phyloP scores from a whole-genome alignment of 2,113 vertebrate species.

The Dolichotis patagonum region DNA sequence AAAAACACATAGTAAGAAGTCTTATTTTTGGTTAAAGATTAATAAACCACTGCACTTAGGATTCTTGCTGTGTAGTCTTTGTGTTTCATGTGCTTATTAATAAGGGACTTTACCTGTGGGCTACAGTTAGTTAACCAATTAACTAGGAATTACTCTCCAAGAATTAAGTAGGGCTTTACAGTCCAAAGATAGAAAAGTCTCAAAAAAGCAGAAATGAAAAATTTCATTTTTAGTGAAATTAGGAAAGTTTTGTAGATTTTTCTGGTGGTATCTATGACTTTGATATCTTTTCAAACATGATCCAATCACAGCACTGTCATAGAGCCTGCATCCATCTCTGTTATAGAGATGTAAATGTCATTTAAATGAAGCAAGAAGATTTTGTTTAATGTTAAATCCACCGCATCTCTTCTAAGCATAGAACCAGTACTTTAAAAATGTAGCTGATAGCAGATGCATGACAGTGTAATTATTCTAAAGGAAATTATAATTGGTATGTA shows the following conservation, averaged over 20 bases:
- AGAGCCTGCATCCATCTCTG: neutral
- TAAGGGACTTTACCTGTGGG: slow-evolving; percentile 45
- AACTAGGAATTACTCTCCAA: slow-evolving; percentile 40
- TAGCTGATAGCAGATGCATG: neutral
- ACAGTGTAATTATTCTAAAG: slow-evolving; percentile 25
- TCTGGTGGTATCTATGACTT: slow-evolving; percentile 42
- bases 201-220: slow-evolving; percentile 36
- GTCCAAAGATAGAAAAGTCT: slow-evolving; percentile 29
- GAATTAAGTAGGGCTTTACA: slow-evolving; percentile 55
- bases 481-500: slow-evolving; percentile 46
- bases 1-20: neutral
- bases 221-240: slow-evolving; percentile 62
- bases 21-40: slow-evolving; percentile 56
- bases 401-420: neutral
- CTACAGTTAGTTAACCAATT: slow-evolving; percentile 63
- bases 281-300: neutral
- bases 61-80: slow-evolving; percentile 25
- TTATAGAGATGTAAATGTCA: neutral
- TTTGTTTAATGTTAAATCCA: slow-evolving; percentile 54
- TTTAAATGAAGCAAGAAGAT: neutral
- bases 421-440: slow-evolving; percentile 42
- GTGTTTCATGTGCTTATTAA: slow-evolving; percentile 50
- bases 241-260: slow-evolving; percentile 54
- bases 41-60: neutral
- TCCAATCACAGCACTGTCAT: neutral